Base-by-base conservation (phyloP, 2,113 vertebrate genomes). In the Mobula hypostoma region DNA sequence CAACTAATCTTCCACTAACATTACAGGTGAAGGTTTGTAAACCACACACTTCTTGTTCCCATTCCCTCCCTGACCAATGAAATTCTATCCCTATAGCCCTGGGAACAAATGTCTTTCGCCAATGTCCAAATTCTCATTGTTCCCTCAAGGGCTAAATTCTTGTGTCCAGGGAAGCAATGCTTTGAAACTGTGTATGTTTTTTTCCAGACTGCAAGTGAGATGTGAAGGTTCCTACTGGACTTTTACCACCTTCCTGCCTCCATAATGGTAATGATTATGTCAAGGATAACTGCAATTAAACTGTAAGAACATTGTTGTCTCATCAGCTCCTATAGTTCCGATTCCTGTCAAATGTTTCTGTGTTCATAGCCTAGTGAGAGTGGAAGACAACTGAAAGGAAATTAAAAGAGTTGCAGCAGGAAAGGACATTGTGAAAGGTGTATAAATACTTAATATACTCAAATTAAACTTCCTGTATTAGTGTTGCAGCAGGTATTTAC, bases 381-480 rank as follows among this genome's bases (percentile, higher is more conserved):
- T 29, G 56, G 9, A 87, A 63, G 29, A 8, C 56, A n/a, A 61
- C 56, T 58, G 9, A 11, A 87, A 87, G 58, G 24, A 87, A 79
- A 87, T 61, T 61, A 61, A 61, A 61, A 87, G 83, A 14, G 83
- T 0, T 15, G 83, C 7, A 87, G 0, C 24, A 61, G 27, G 56
- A 87, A 87, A 87, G 27, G 56, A 87, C 56, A 63, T 56, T 29
- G 24, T 29, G 11, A 87, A 61, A 29, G 56, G 7, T 19, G 36
- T 87, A 87, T 63, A 87, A 87, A 63, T 87, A 87, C 48, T 87
- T 87, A 29, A 87, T 87, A 87, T 21, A 7, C 24, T 56, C 82
- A 85, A 24, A 27, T 58, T 27, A 61, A 87, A 27, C 56, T 61
- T 87, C 56, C 32, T 87, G 56, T 87, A 61, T 8, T 36, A 87